Evolutionary conservation across 2,113 vertebrate genomes (phyloP).

Genomic region (Rhinoderma darwinii): DNA sequence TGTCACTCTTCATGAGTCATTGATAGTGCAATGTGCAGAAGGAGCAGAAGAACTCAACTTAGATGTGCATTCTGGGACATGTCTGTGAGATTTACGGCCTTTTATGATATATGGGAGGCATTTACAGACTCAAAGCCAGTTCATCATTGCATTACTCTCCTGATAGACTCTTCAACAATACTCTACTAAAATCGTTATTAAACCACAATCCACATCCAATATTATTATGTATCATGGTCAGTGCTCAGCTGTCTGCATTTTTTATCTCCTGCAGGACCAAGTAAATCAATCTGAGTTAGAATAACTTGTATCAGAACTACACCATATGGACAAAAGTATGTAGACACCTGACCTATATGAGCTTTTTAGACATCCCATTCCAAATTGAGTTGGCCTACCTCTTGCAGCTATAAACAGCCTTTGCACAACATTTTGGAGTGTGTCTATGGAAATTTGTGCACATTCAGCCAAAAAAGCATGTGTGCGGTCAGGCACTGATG

Average conservation of each 20-base stretch:
- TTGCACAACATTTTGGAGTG: no score
- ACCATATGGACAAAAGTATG: no score
- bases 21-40: constrained; percentile 30
- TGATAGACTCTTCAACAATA: not conserved
- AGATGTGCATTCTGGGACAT: not conserved
- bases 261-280: not conserved
- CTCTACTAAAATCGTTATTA: not conserved
- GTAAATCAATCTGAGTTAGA: not conserved
- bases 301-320: not conserved
- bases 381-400: no score
- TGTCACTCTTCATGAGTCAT: constrained; percentile 47
- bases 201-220: not conserved
- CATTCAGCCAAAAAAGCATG: no score
- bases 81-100: not conserved
- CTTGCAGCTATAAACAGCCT: no score
- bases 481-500: no score
- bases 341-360: no score
- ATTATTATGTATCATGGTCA: not conserved
- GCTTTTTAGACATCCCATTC: no score
- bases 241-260: not conserved
- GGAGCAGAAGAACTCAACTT: not conserved
- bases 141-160: not conserved
- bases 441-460: no score
- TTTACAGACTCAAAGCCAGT: not conserved
- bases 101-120: not conserved